phyloP scores from a whole-genome alignment of 2,113 vertebrate species.

The Equus przewalskii region DNA sequence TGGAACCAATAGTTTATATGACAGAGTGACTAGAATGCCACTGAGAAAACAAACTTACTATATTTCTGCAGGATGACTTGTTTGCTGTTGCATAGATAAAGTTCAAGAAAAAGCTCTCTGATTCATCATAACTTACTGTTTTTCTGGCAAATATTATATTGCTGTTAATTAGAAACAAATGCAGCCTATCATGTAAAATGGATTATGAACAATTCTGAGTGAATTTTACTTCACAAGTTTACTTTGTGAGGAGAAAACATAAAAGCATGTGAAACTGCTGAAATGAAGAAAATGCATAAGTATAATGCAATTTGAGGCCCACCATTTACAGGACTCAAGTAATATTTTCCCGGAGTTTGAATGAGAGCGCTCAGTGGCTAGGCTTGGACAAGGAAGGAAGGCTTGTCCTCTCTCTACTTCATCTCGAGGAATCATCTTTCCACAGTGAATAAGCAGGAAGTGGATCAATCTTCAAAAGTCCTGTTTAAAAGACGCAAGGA shows the following conservation, averaged over 20 bases:
- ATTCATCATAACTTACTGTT: conserved; percentile 1
- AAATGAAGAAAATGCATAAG: background rate
- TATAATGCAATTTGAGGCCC: background rate
- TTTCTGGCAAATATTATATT: background rate
- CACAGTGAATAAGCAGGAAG: background rate
- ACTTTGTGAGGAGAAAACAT: conserved; percentile 27
- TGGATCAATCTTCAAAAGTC: background rate
- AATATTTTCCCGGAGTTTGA: background rate
- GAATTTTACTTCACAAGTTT: conserved; percentile 39
- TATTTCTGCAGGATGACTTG: conserved; percentile 37
- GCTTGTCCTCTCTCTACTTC: background rate
- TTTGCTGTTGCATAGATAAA: conserved; percentile 41
- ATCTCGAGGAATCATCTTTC: background rate
- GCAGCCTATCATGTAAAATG: background rate
- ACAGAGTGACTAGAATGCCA: conserved; percentile 43
- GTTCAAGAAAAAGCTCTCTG: conserved; percentile 25
- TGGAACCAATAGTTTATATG: background rate
- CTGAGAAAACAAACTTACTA: conserved; percentile 42
- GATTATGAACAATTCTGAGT: conserved; percentile 23
- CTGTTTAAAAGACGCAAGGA: background rate
- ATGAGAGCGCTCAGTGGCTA: background rate
- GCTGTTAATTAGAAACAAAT: conserved; percentile 38
- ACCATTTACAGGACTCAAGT: background rate
- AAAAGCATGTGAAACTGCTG: conserved; percentile 18
- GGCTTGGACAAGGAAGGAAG: background rate